phyloP scores from a whole-genome alignment of 2,797 vertebrate genomes.

The Atherinosoma microstoma region DNA sequence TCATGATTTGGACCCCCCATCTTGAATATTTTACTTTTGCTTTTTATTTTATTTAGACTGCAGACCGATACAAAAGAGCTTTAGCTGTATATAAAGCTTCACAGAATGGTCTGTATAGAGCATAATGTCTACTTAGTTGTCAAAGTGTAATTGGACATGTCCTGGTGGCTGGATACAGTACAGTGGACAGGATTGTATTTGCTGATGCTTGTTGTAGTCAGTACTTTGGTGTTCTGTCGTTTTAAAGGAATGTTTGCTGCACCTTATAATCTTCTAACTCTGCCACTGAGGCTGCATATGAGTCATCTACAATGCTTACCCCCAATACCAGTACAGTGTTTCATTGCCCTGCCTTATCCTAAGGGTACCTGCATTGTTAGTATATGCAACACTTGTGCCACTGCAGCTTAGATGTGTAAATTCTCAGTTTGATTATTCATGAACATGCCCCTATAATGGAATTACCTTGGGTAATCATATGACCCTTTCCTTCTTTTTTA shows the following conservation, averaged over 20 bases:
- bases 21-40: slow-evolving; percentile 31
- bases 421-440: slow-evolving; percentile 52
- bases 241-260: slow-evolving; percentile 50
- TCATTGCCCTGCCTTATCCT: slow-evolving; percentile 48
- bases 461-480: slow-evolving; percentile 50
- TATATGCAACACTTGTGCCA: slow-evolving; percentile 20
- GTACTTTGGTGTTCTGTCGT: slow-evolving; percentile 37
- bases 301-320: slow-evolving; percentile 67
- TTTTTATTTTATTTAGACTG: slow-evolving; percentile 25
- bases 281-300: slow-evolving; percentile 61
- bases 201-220: slow-evolving; percentile 44
- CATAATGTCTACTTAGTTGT: slow-evolving; percentile 27
- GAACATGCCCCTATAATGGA: slow-evolving; percentile 45
- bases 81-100: neutral
- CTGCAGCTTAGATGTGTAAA: slow-evolving; percentile 39
- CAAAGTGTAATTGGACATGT: slow-evolving; percentile 13
- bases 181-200: slow-evolving; percentile 27
- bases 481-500: slow-evolving; percentile 31
- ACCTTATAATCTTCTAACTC: slow-evolving; percentile 57
- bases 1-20: slow-evolving; percentile 43
- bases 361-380: slow-evolving; percentile 47
- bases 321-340: slow-evolving; percentile 33
- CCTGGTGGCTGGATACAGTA: slow-evolving; percentile 3
- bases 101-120: slow-evolving; percentile 17
- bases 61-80: slow-evolving; percentile 4